These are phyloP conservation scores for Phengaris alcon DNA, from an alignment of 2,888 invertebrate genomes.

Conservation along the genomic window DNA sequence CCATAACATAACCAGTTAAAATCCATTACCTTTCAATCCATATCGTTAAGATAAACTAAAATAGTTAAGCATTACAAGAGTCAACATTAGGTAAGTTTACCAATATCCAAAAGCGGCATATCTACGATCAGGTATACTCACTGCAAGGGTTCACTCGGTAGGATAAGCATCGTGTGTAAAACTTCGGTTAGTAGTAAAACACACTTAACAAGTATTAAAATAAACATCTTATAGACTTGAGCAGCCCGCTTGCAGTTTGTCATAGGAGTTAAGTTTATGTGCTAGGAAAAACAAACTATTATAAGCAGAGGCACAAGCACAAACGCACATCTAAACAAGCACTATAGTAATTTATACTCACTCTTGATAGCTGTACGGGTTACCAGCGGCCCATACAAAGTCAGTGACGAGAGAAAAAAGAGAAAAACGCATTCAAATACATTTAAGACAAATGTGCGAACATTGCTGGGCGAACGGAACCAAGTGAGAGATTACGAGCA, in stretches of 20 bases:
- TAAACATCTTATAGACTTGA: slow-evolving; percentile 44
- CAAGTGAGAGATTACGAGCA: slow-evolving; percentile 79
- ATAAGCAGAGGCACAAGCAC: slow-evolving; percentile 77
- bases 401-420: slow-evolving; percentile 82
- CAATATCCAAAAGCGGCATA: slow-evolving; percentile 69
- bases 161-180: slow-evolving; percentile 34
- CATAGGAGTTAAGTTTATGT: slow-evolving; percentile 51
- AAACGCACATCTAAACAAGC: slow-evolving; percentile 75
- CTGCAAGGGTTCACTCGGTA: slow-evolving; percentile 72
- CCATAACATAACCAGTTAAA: slow-evolving; percentile 77
- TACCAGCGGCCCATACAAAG: slow-evolving; percentile 85
- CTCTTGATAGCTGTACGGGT: slow-evolving; percentile 83
- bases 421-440: slow-evolving; percentile 81
- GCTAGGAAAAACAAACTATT: slow-evolving; percentile 71
- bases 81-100: slow-evolving; percentile 72
- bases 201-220: slow-evolving; percentile 59
- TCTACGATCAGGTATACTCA: slow-evolving; percentile 60
- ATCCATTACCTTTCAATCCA: slow-evolving; percentile 79
- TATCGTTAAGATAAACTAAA: slow-evolving; percentile 74
- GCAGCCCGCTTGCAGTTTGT: slow-evolving; percentile 75
- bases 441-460: slow-evolving; percentile 79
- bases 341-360: slow-evolving; percentile 83
- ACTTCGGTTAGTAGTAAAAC: slow-evolving; percentile 42
- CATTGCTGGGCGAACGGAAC: slow-evolving; percentile 80
- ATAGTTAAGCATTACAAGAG: slow-evolving; percentile 75